Evolutionary conservation across 2,797 vertebrate species (phyloP), one percentile per base, ranked within the genome.

Genomic region (Lycodopsis pacificus): DNA sequence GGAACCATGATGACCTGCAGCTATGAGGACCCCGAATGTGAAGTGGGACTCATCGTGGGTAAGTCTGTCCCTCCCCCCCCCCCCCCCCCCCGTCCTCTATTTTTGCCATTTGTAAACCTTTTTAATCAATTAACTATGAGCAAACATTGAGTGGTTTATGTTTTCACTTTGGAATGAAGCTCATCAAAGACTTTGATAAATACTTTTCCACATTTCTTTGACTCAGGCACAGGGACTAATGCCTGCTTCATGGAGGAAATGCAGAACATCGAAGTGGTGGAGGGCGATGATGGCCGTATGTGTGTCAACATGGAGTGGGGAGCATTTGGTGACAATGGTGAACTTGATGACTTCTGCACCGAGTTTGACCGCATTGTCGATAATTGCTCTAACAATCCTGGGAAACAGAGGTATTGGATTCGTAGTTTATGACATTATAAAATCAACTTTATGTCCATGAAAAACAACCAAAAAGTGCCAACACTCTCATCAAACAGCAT

Each of bases 1-100:
- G 98, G 98, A 48, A 99, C 98, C 7, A 99, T 99, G 98, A 99
- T 99, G 98, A 97, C 97, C 20, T 99, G 98, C 13, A 96, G 96
- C 6, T 97, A 99, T 0, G 97, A 99, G 84, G 97, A 99, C 85
- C 96, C 96, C 0, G 87, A 91, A 2, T 99, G 98, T 76, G 98
- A 99, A 93, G 96, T 99, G 1, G 98, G 98, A 62, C 97, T 99
- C 40, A 99, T 99, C 1, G 96, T 99, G 0, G 98, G 98, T 99
- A 91, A 95, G 97, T 80, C 30, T 65, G 44, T 36, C 27, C 0
- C 20, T 0, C 8, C 32, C 20, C 0, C 8, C 32, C 27, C 0
- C 17, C 0, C 8, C 32, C 2, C 25, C 2, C 1, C 17, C 57
- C 22, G 4, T 69, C 30, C 5, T 58, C 5, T 38, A 3, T 71